Conservation (phyloP, 1,140 invertebrate genomes). For the Caenorhabditis inopinata region DNA sequence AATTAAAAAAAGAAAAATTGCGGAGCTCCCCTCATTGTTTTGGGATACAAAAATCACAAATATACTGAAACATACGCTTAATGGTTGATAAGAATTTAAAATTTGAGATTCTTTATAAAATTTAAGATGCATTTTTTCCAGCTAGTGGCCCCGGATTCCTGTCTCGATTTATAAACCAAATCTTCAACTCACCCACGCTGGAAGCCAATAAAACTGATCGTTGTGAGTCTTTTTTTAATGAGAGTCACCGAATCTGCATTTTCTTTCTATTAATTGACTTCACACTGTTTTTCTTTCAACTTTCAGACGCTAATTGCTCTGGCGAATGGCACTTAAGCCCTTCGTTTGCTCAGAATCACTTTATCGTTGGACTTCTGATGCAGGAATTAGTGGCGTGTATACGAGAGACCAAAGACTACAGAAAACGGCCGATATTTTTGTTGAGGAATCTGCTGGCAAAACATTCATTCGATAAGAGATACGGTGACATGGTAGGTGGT, state of each 20-base stretch:
- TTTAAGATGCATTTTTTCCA: too few relatives aligned
- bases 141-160: not conserved
- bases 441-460: slow-evolving; percentile 84
- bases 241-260: too few relatives aligned
- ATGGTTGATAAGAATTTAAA: too few relatives aligned
- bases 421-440: slow-evolving; percentile 77
- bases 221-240: slow-evolving; percentile 42
- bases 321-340: slow-evolving; percentile 74
- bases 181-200: slow-evolving; percentile 38
- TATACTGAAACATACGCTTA: too few relatives aligned
- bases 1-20: too few relatives aligned
- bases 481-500: slow-evolving; percentile 71
- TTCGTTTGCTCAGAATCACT: slow-evolving; percentile 85
- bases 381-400: slow-evolving; percentile 76
- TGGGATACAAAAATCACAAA: too few relatives aligned
- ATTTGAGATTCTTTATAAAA: not conserved
- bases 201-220: slow-evolving; percentile 52
- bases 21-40: too few relatives aligned
- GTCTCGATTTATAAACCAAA: slow-evolving; percentile 31
- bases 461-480: slow-evolving; percentile 88
- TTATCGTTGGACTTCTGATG: slow-evolving; percentile 79
- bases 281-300: not conserved
- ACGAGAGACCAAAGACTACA: slow-evolving; percentile 78
- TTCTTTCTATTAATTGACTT: not conserved
- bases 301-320: slow-evolving; percentile 56